These are phyloP conservation scores for Epinotia bilunana DNA, from an alignment of 2,888 invertebrate species.

Conservation along the genomic window DNA sequence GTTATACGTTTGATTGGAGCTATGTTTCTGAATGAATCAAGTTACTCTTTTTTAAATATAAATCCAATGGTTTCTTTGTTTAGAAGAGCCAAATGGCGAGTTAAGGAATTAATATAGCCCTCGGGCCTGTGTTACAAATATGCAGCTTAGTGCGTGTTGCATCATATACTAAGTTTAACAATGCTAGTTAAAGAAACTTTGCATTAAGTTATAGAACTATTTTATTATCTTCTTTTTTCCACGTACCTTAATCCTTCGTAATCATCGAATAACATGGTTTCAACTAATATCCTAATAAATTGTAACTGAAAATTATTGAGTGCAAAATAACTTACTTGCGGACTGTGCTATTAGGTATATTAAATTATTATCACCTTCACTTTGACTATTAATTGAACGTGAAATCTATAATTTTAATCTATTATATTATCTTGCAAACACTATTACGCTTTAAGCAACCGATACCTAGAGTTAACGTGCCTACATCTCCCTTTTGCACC, in stretches of 20 bases:
- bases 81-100: too few relatives aligned
- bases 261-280: too few relatives aligned
- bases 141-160: neutral
- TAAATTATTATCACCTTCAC: neutral
- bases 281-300: too few relatives aligned
- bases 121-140: neutral
- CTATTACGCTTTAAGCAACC: constrained; percentile 21
- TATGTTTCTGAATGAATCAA: neutral
- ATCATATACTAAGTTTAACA: neutral
- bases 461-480: constrained; percentile 16
- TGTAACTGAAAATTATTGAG: too few relatives aligned
- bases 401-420: constrained; percentile 15
- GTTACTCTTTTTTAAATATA: too few relatives aligned
- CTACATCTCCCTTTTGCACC: constrained; percentile 22
- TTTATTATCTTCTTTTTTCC: too few relatives aligned
- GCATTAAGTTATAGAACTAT: too few relatives aligned
- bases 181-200: neutral
- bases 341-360: neutral
- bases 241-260: too few relatives aligned
- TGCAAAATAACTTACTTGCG: neutral
- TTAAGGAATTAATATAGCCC: neutral
- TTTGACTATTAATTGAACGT: neutral
- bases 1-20: constrained; percentile 16
- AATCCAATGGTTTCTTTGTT: too few relatives aligned
- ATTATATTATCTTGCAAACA: constrained; percentile 17